Base-by-base conservation (phyloP, 2,113 vertebrate genomes). In the Semnornis frantzii region DNA sequence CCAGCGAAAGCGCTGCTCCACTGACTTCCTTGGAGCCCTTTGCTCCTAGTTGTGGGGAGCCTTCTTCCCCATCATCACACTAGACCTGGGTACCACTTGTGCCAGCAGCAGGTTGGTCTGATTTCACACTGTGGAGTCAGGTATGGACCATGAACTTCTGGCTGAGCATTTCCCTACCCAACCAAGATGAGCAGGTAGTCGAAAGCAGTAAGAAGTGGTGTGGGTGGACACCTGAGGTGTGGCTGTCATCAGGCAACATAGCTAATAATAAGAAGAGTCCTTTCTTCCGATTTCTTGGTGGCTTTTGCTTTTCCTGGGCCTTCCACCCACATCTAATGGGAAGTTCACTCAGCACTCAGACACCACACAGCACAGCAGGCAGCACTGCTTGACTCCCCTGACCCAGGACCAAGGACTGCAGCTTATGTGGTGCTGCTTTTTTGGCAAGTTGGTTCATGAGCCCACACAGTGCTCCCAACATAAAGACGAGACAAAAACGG, bases 341-440 rank as follows among this genome's bases (percentile, higher is more conserved):
- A 71, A 21, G 0, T 1, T 37, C 60, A 57, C 62, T 20, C 28
- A 25, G 2, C 0, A 6, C 54, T 90, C 4, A 4, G 20, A 1
- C 46, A 50, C 31, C 46, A 42, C 42, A 17, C 27, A 64, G 63
- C 63, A 14, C 44, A 31, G 20, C 11, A 33, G 59, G 59, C 62
- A 87, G 44, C 2, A 1, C 71, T 82, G 34, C 76, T 75, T 66
- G 42, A 52, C 21, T 19, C 9, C 77, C 48, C 74, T 1, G 0
- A 66, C 52, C 52, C 60, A 58, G 34, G 68, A 28, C 27, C 50
- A 48, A 71, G 28, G 21, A 28, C 52, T 28, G 34, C 42, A 48
- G 55, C 59, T 64, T 23, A 21, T 0, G 9, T 19, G 20, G 15
- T 21, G 17, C 46, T 72, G 17, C 85, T 52, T 68, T 33, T 34